Evolutionary conservation across 2,797 vertebrate species (phyloP), one percentile per base, ranked within the genome.

Genomic region (Anguilla anguilla): DNA sequence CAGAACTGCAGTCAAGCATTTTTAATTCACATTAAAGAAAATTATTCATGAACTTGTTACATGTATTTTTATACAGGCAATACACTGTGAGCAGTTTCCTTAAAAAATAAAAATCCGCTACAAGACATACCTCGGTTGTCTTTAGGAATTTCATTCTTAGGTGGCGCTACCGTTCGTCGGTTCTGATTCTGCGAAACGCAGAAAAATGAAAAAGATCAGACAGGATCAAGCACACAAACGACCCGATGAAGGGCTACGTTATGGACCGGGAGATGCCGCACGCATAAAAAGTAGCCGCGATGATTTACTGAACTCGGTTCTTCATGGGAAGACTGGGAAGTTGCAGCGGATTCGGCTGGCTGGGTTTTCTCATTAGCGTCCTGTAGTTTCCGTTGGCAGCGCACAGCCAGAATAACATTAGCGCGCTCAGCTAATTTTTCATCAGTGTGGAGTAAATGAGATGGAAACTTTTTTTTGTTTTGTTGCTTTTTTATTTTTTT

Each of bases 61-160:
- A n/a, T 25, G n/a, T 7, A 28, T 2, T 69, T 25, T 10, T 22
- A 28, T 19, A 59, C 64, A n/a, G n/a, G 22, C 9, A 6, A 10
- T 59, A 17, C n/a, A 69, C 64, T 69, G 64, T 69, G 22, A 25
- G 22, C 57, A 59, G 57, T n/a, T n/a, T 10, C 64, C 64, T 28
- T 69, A 69, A 67, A 28, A 67, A 67, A 28, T 25, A 64, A 64
- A 64, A 25, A 64, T 3, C 17, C 64, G n/a, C 64, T 5, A 17
- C 35, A 49, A 81, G 35, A 22, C 92, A 86, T 95, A 98, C 98
- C 98, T 98, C 97, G 96, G 92, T 98, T 99, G 93, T 99, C 98
- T 92, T 97, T 97, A 3, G 97, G 94, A 2, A 92, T 93, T 25
- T 99, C 98, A 91, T 97, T 95, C 93, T 98, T 99, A 85, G 95